Evolutionary conservation across 2,113 vertebrate species (phyloP), one percentile per base, ranked within the genome.

Genomic region (Psilopogon haemacephalus): DNA sequence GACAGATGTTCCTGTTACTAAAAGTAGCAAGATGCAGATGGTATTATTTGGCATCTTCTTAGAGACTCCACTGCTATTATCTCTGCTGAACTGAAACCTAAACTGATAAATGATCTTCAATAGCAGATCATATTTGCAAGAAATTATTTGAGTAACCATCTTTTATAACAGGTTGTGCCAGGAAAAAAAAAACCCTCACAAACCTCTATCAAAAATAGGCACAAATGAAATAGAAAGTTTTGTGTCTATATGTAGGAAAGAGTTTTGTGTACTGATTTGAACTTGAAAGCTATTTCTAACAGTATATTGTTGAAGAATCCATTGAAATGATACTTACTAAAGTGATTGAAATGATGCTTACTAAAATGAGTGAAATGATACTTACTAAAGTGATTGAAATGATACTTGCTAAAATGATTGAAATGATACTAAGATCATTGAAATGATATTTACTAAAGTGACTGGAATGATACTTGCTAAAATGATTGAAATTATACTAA

Each of bases 1-100:
- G 93, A 56, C 76, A 95, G 72, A 95, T 94, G 88, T 94, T 91
- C 60, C 9, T 81, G 59, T 79, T 93, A 73, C 77, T 91, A 64
- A 82, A 92, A 90, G 84, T 82, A 93, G 17, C 19, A 72, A 71
- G 86, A 78, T 94, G 64, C 90, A 95, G 81, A 94, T 94, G 91
- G 79, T 71, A 60, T 88, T 90, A 88, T 72, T 84, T 87, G 92
- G 88, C 93, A 78, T 80, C 46, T 62, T 90, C 91, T 79, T 93
- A 86, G 80, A 78, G 54, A 7, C 48, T 88, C 91, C 56, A 33
- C 52, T 93, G 9, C 78, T 89, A 64, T 27, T 48, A 32, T 48
- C 32, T 79, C 28, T 83, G 54, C n/a, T 82, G 52, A 89, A 59
- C 73, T 77, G 55, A 89, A 91, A 75, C 20, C 32, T 63, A 30